Conservation (phyloP, 2,113 vertebrate genomes). For the Pseudorasbora parva region DNA sequence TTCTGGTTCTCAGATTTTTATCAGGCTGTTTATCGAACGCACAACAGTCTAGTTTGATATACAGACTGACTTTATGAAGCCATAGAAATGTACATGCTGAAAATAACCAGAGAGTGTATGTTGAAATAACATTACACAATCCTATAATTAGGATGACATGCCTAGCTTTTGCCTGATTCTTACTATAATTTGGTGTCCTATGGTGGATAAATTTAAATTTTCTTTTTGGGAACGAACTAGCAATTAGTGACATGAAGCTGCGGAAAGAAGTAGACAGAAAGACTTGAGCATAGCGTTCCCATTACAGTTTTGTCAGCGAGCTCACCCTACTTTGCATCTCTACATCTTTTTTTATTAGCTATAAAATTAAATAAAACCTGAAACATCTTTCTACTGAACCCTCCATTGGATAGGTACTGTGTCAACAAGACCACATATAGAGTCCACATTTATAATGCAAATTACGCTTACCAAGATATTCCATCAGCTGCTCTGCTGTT, state of each 20-base stretch:
- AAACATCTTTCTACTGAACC: not conserved
- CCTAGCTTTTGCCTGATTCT: constrained; percentile 15
- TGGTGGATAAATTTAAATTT: constrained; percentile 32
- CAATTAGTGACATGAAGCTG: constrained; percentile 49
- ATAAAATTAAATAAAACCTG: not conserved
- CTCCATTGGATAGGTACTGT: not conserved
- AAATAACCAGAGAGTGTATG: not conserved
- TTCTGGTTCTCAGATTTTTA: not conserved
- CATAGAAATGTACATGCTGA: not conserved
- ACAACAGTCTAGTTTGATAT: not conserved
- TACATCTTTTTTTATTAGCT: not conserved
- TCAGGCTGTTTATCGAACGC: not conserved
- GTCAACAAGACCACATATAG: not conserved
- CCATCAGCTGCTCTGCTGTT: constrained; percentile 98
- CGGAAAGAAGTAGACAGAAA: constrained; percentile 16
- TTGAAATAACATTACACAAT: not conserved
- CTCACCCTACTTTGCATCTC: not conserved
- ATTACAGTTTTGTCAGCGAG: not conserved
- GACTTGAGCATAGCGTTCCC: not conserved
- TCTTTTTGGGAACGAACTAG: constrained; percentile 42
- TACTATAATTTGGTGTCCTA: constrained; percentile 11
- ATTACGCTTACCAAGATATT: constrained; percentile 91
- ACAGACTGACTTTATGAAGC: not conserved
- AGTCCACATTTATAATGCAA: not conserved
- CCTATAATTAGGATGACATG: constrained; percentile 45